phyloP scores from a whole-genome alignment of 64 coral and sea anemone genomes.

The Acropora yongei region DNA sequence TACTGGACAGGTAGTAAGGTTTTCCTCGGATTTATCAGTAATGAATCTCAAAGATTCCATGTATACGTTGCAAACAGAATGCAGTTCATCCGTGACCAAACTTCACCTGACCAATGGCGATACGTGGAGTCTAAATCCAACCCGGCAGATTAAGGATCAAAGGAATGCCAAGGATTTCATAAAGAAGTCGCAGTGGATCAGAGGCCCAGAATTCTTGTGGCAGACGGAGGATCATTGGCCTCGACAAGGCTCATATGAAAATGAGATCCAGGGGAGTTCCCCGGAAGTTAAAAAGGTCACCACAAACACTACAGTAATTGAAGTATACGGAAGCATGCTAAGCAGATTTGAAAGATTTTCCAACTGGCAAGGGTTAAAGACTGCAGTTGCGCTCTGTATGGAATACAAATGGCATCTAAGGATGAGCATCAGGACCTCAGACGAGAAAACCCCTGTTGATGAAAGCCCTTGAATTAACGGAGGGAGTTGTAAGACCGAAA shows the following conservation, averaged over 20 bases:
- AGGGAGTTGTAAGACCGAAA: not conserved
- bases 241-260: not conserved
- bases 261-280: not conserved
- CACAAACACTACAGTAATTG: not conserved
- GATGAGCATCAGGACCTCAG: not conserved
- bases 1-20: constrained; percentile 54
- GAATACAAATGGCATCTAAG: constrained; percentile 20
- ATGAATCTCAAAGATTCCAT: constrained; percentile 46
- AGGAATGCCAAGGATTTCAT: constrained; percentile 41
- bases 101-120: constrained; percentile 38
- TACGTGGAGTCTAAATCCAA: constrained; percentile 26
- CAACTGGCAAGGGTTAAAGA: constrained; percentile 54
- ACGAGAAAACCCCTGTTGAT: not conserved
- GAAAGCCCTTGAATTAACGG: constrained; percentile 3
- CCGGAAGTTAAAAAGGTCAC: constrained; percentile 26
- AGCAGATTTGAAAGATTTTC: constrained; percentile 34
- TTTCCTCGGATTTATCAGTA: constrained; percentile 31
- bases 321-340: not conserved
- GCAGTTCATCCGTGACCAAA: constrained; percentile 33
- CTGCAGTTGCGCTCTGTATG: constrained; percentile 24
- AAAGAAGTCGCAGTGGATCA: constrained; percentile 41
- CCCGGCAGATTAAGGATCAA: constrained; percentile 49
- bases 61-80: constrained; percentile 41
- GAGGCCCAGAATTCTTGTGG: constrained; percentile 56
- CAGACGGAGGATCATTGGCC: constrained; percentile 24